These are phyloP conservation scores for Oryctolagus cuniculus DNA, from an alignment of 2,113 vertebrate genomes.

Conservation along the genomic window mOryCun1.1 NC_091435.1:123898501-123899000, in stretches of 20 bases:
- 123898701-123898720: no score
- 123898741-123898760: neutral
- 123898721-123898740: no score
- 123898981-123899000: constrained; percentile 1
- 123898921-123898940: neutral
- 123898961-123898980: neutral
- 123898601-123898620: no score
- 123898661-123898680: no score
- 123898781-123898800: neutral
- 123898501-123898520: no score
- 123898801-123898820: neutral
- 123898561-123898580: no score
- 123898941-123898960: neutral
- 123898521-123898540: no score
- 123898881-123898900: neutral
- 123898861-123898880: neutral
- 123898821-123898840: constrained; percentile 4
- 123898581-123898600: no score
- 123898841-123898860: neutral
- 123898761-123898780: neutral
- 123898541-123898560: no score
- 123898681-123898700: no score
- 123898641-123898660: no score
- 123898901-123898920: neutral
- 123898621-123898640: no score